A percentile compares a stretch with the other conserved stretches of the same genome.
Conservation (phyloP, 30 jellyfish, hydroid and myxozoan genomes). For the Cassiopea andromeda region DNA sequence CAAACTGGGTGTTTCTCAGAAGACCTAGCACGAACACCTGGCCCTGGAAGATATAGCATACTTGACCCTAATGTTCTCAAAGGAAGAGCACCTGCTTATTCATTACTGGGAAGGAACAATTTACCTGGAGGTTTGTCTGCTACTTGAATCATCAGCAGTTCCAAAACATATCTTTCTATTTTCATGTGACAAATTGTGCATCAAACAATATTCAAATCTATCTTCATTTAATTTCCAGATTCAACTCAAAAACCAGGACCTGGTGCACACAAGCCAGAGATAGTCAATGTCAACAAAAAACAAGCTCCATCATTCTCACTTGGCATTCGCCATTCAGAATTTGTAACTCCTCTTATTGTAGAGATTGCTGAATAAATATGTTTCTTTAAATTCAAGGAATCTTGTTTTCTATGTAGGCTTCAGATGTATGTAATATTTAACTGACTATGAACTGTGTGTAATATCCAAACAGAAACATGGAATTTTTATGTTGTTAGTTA, state of each 20-base stretch:
- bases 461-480: neutral
- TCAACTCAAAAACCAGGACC: slow-evolving; percentile 99
- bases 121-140: slow-evolving; percentile 96
- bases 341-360: slow-evolving; percentile 93
- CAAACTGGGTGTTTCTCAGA: slow-evolving; percentile 98
- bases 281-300: slow-evolving; percentile 81
- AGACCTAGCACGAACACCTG: slow-evolving; percentile 99
- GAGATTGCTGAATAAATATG: slow-evolving; percentile 82
- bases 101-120: slow-evolving; percentile 92
- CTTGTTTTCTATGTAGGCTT: neutral
- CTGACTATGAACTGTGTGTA: slow-evolving; percentile 1
- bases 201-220: neutral
- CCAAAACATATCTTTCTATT: no score
- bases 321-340: slow-evolving; percentile 98
- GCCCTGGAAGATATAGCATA: slow-evolving; percentile 94
- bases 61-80: slow-evolving; percentile 83
- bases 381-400: neutral
- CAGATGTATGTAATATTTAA: neutral
- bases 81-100: slow-evolving; percentile 92
- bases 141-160: no score
- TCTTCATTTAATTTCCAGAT: slow-evolving; percentile 34
- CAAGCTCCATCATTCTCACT: slow-evolving; percentile 98
- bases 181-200: neutral
- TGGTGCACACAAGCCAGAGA: slow-evolving; percentile 98
- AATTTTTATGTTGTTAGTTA: neutral